Base-by-base conservation (phyloP, 2,797 vertebrate species). In the Argentina silus region DNA sequence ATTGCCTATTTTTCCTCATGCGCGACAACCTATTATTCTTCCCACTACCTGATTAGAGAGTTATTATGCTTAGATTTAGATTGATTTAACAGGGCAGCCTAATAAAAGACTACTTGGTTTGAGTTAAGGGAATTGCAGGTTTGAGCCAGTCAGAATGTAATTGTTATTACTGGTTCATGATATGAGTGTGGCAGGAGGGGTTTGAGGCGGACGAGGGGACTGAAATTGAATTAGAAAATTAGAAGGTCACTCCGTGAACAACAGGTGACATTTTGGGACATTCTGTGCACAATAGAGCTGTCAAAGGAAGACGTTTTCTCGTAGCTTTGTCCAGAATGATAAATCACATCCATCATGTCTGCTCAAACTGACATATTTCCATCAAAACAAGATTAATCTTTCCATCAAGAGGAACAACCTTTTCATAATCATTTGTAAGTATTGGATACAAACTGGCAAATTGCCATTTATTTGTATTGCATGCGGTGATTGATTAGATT, bases 1-100 rank as follows among this genome's bases (percentile, higher is more conserved):
- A 99, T 98, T 98, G 97, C 96, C 96, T 97, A 96, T 97, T 99
- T 97, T 96, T 98, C 93, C 95, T 96, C 93, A 95, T 96, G 97
- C 96, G 96, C 97, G 97, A 97, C 98, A 99, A 97, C 95, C 96
- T 97, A 98, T 98, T 99, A 99, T 98, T 98, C 97, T 97, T 95
- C 93, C 93, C 95, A 95, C 95, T 93, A 98, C 97, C 98, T 98
- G 98, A 99, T 99, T 98, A 99, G 95, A 94, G 95, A 94, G 93
- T 97, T 98, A 97, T 98, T 98, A 98, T 96, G 95, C 94, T 95
- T 95, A 96, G 96, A 99, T 98, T 98, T 98, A 98, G 97, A 99
- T 99, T 98, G 98, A 99, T 99, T 98, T 97, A 93, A 95, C 95
- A 86, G 93, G 95, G 95, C 94, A 94, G 95, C 93, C 95, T 97